Conservation (phyloP, 1,140 invertebrate genomes). For the Drosophila malerkotliana region DNA sequence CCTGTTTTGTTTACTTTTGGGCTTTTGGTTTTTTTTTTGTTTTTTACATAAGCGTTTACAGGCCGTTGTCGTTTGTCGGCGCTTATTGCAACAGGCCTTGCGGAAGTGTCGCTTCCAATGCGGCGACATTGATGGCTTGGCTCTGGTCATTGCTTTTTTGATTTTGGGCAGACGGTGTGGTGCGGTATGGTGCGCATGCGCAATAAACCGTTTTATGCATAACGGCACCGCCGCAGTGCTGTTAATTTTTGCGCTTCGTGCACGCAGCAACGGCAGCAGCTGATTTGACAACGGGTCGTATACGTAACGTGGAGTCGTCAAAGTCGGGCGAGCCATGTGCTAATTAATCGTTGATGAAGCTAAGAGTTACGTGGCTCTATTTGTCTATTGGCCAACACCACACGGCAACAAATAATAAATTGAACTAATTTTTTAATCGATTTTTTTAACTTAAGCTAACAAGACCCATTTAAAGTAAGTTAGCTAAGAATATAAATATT, state of each 20-base stretch:
- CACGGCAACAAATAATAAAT: conserved; percentile 3
- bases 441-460: background rate
- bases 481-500: background rate
- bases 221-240: conserved; percentile 60
- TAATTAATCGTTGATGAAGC: conserved; percentile 64
- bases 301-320: conserved; percentile 56
- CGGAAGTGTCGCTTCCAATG: conserved; percentile 59
- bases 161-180: background rate
- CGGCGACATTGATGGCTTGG: conserved; percentile 32
- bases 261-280: conserved; percentile 40
- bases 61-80: conserved; percentile 30
- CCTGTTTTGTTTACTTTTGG: conserved; percentile 51
- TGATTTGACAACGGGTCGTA: conserved; percentile 29
- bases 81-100: conserved; percentile 67
- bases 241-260: conserved; percentile 61
- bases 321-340: conserved; percentile 47
- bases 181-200: conserved; percentile 56
- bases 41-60: conserved; percentile 58
- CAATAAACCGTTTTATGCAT: conserved; percentile 79
- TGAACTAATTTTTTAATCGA: background rate
- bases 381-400: conserved; percentile 54
- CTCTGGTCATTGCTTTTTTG: conserved; percentile 24
- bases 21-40: conserved; percentile 19
- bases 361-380: conserved; percentile 58
- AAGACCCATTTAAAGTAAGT: background rate